Evolutionary conservation across 2,888 invertebrate genomes (phyloP), one percentile per base, ranked within the genome.

Genomic region (Papilio elwesi): DNA sequence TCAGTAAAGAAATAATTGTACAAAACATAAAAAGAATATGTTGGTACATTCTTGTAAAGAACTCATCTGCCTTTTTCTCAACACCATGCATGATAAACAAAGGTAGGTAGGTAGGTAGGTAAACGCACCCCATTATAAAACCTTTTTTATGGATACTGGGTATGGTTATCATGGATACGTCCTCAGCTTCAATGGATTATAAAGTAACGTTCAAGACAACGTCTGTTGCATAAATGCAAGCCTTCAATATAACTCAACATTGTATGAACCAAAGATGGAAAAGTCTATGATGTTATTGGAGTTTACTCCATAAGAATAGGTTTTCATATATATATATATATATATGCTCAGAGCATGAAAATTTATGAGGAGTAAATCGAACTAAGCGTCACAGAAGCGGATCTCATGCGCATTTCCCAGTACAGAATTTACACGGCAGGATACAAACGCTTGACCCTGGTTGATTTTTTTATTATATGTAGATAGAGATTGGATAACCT

Each of bases 201-300:
- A 9, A 43, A 9, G 43, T 43, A 9, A 43, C 43, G 43, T 1
- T 7, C 6, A 43, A 43, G 4, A 43, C 7, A 53, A 52, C 53
- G 47, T 7, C 36, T 67, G 11, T 64, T 55, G 53, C 63, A 26
- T 70, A 55, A 70, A 48, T 64, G 70, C 69, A 26, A 62, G 15
- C n/a, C 43, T 43, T 43, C 8, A 43, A 43, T 43, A 43, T 43
- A 5, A 5, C 2, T 43, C 9, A 0, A 43, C 43, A 43, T n/a
- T n/a, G n/a, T n/a, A n/a, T 9, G 43, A 43, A 26, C 26, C 26
- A 26, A 43, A 5, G 6, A 43, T 64, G 53, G 36, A 64, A 70
- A 53, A 52, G 53, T 47, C 47, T 53, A 15, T 70, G 43, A 53
- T 7, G 43, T 63, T 16, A 68, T 68, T 26, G 26, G 26, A 26